Evolutionary conservation across 2,113 vertebrate species (phyloP), one percentile per base, ranked within the genome.

Genomic region (Xiphorhynchus elegans): DNA sequence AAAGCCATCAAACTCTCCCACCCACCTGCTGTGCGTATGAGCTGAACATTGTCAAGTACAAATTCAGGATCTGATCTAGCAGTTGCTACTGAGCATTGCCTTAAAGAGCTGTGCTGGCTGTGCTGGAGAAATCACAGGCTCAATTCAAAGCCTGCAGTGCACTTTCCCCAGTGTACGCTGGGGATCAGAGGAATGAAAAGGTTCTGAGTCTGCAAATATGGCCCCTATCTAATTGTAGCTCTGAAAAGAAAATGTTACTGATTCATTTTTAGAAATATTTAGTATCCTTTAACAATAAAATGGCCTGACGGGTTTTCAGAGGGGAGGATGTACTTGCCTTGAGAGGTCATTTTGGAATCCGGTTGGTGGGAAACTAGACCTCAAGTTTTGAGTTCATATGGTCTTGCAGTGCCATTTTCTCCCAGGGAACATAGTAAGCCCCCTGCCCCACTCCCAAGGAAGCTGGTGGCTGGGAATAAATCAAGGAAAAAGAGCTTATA

Each of bases 111-210:
- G 3, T 17, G 0, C 18, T 17, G 60, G 44, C 15, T 1, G 3
- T 17, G 0, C 18, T 17, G 60, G 44, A 60, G 62, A 74, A 68
- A 80, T 13, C 13, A 1, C 19, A 14, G 35, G 18, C 52, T 87
- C 3, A 1, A 42, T 44, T 91, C 70, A 90, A 69, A 91, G 46
- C 60, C 49, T 50, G 35, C 28, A 60, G 53, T 39, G 42, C 1
- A 0, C 46, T 82, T 64, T n/a, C n/a, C n/a, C n/a, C n/a, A n/a
- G n/a, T n/a, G 4, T 17, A 11, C 1, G 0, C 7, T 1, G 42
- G 42, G 37, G 25, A 87, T n/a, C 47, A 29, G 73, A 35, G 52
- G 77, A 83, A 50, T 26, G 26, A 75, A 82, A 91, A 80, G 12
- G 8, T 59, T 73, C 78, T 35, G 35, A 64, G 72, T 49, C 40